phyloP scores from a whole-genome alignment of 2,888 invertebrate genomes.

The Dicyrtoma fusca region DNA sequence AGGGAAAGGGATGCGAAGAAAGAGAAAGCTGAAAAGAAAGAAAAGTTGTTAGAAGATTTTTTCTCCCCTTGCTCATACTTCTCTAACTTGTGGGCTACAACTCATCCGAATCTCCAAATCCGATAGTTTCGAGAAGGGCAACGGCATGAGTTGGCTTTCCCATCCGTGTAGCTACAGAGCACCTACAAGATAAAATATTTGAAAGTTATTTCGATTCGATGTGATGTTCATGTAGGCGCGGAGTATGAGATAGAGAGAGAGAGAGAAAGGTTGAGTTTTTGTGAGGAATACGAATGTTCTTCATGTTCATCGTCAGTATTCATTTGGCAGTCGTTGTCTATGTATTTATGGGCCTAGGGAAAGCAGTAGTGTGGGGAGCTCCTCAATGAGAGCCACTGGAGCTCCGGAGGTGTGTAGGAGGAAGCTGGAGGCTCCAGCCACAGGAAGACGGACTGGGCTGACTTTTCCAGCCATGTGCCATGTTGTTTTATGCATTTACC shows the following conservation, averaged over 20 bases:
- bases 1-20: background rate
- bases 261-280: background rate
- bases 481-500: no score
- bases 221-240: background rate
- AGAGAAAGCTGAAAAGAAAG: background rate
- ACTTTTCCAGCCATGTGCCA: no score
- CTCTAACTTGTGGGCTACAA: background rate
- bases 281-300: background rate
- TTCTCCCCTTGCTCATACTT: background rate
- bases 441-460: no score
- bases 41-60: slow-evolving; percentile 8
- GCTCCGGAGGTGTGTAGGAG: background rate
- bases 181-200: background rate
- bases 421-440: background rate
- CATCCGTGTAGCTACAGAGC: background rate
- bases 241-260: background rate
- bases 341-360: slow-evolving; percentile 15
- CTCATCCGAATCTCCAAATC: no score
- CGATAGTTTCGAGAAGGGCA: no score
- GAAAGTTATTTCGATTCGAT: background rate
- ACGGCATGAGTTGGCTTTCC: background rate
- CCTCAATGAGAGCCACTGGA: no score
- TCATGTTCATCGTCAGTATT: slow-evolving; percentile 19
- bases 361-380: no score
- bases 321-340: slow-evolving; percentile 23